phyloP scores from a whole-genome alignment of 2,888 invertebrate genomes.

The Mongoloraphidia duomilia region DNA sequence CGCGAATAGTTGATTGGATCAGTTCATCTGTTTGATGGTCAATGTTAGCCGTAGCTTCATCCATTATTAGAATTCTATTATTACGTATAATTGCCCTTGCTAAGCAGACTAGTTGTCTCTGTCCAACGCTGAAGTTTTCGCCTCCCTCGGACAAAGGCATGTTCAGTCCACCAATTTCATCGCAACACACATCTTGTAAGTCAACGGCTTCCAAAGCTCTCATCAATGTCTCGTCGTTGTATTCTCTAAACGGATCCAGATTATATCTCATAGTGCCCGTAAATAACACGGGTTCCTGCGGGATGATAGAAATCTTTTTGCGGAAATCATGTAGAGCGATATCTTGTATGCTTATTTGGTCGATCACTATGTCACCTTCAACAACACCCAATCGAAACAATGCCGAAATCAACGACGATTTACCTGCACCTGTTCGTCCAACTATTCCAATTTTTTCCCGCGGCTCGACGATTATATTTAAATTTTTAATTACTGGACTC shows the following conservation, averaged over 20 bases:
- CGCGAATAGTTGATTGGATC: slow-evolving; percentile 39
- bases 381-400: slow-evolving; percentile 41
- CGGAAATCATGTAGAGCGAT: slow-evolving; percentile 40
- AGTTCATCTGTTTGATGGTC: slow-evolving; percentile 42
- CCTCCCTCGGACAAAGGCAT: slow-evolving; percentile 59
- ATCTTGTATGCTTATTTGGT: slow-evolving; percentile 30
- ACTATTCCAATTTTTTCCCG: slow-evolving; percentile 45
- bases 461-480: slow-evolving; percentile 33
- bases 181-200: slow-evolving; percentile 31
- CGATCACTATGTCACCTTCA: slow-evolving; percentile 37
- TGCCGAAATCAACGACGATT: slow-evolving; percentile 36
- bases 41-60: slow-evolving; percentile 43
- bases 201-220: slow-evolving; percentile 29
- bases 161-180: slow-evolving; percentile 41
- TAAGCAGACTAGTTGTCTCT: slow-evolving; percentile 65
- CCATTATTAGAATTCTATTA: slow-evolving; percentile 53
- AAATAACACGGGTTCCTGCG: slow-evolving; percentile 53
- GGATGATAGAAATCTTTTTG: slow-evolving; percentile 44
- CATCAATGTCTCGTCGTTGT: slow-evolving; percentile 21
- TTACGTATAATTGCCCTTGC: slow-evolving; percentile 62
- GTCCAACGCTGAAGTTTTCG: slow-evolving; percentile 64
- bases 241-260: slow-evolving; percentile 48
- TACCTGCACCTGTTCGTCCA: slow-evolving; percentile 44
- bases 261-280: slow-evolving; percentile 48
- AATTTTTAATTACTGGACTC: slow-evolving; percentile 44